Conservation (phyloP, 2,113 vertebrate species). For the Paratilapia polleni region DNA sequence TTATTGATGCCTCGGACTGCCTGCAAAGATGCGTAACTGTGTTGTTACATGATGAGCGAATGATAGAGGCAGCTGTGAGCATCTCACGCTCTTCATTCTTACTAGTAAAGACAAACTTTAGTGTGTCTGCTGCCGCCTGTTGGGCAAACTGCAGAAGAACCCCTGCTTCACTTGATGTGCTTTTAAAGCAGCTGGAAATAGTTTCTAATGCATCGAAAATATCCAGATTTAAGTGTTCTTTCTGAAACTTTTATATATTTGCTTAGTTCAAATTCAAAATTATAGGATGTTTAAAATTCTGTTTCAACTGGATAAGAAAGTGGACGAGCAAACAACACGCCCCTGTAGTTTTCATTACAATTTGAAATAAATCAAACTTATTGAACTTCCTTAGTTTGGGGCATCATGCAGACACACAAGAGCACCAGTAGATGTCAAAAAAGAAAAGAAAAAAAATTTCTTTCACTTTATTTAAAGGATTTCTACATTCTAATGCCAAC, state of each 20-base stretch:
- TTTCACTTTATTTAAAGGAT: background rate
- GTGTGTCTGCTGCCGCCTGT: constrained; percentile 1
- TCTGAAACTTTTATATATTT: no score
- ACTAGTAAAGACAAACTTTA: background rate
- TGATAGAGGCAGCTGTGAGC: no score
- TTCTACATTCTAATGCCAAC: background rate
- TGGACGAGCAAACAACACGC: background rate
- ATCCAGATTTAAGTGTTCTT: background rate
- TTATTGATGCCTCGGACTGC: background rate
- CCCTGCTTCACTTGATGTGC: background rate
- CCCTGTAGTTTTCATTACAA: no score
- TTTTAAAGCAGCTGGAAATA: background rate
- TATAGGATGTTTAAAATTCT: no score
- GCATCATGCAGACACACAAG: background rate
- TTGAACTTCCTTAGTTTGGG: background rate
- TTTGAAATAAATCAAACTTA: background rate
- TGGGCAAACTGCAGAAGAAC: background rate
- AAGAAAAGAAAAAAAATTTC: fast-evolving
- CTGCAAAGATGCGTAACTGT: background rate
- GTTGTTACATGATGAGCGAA: background rate
- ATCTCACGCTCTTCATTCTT: no score
- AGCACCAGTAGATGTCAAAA: background rate
- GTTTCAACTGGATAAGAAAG: no score
- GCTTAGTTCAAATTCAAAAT: no score
- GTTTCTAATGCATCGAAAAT: no score